Conservation (phyloP, 2,888 invertebrate genomes). For the Automeris io region DNA sequence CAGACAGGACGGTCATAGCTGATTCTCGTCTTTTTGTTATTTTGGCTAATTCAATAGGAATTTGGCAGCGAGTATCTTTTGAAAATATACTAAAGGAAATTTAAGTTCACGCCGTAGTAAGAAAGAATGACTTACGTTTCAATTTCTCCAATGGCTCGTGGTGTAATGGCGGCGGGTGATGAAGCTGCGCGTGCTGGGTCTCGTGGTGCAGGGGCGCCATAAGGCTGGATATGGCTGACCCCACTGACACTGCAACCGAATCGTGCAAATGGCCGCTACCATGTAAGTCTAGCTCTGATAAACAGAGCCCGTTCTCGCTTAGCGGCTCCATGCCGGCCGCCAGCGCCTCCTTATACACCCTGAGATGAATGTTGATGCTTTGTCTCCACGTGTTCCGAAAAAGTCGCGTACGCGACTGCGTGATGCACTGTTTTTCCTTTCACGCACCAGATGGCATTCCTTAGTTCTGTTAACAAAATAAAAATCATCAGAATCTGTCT, state of each 20-base stretch:
- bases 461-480: conserved; percentile 14
- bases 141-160: conserved; percentile 87
- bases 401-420: conserved; percentile 24
- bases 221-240: conserved; percentile 73
- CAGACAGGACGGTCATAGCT: too few species aligned
- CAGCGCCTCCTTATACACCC: conserved; percentile 77
- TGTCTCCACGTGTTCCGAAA: conserved; percentile 25
- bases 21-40: too few species aligned
- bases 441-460: conserved; percentile 22
- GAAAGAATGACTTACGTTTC: conserved; percentile 83
- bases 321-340: conserved; percentile 83
- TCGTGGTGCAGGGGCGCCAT: conserved; percentile 76
- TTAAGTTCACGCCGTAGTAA: too few species aligned
- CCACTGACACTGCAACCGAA: conserved; percentile 71
- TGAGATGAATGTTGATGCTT: conserved; percentile 72
- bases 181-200: conserved; percentile 76
- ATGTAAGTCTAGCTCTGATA: conserved; percentile 82
- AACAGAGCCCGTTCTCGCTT: conserved; percentile 83
- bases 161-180: conserved; percentile 77
- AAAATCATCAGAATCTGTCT: too few species aligned
- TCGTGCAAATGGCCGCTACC: conserved; percentile 70
- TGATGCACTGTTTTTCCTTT: conserved; percentile 10
- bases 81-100: too few species aligned
- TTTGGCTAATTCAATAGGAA: too few species aligned
- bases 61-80: too few species aligned